Percentiles rank a stretch among this genome's conserved stretches.
phyloP scores from a whole-genome alignment of 2,888 invertebrate species.

The Melinaea marsaeus region DNA sequence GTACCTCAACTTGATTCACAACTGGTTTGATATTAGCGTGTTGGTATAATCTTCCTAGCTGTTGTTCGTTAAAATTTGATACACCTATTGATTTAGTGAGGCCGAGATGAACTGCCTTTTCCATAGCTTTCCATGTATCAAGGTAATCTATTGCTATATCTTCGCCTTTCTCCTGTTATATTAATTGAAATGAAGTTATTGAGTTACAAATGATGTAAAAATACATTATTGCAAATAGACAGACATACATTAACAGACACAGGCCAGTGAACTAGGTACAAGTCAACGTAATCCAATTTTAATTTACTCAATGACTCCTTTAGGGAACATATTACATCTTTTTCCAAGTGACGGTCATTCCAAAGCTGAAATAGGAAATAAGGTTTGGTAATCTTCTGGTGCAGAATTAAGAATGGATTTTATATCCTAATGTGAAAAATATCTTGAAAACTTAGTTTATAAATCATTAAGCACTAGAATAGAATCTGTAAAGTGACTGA shows the following conservation, averaged over 20 bases:
- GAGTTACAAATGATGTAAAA: no score
- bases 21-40: slow-evolving; percentile 79
- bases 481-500: no score
- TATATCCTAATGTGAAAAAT: no score
- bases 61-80: slow-evolving; percentile 88
- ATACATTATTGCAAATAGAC: no score
- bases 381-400: not conserved
- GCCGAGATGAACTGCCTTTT: slow-evolving; percentile 81
- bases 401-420: not conserved
- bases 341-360: slow-evolving; percentile 78
- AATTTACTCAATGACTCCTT: slow-evolving; percentile 81
- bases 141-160: slow-evolving; percentile 81
- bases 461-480: no score
- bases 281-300: slow-evolving; percentile 85
- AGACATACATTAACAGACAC: slow-evolving; percentile 73
- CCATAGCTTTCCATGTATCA: slow-evolving; percentile 88
- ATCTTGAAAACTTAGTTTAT: no score
- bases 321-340: slow-evolving; percentile 81
- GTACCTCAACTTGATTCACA: slow-evolving; percentile 76
- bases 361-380: slow-evolving; percentile 54
- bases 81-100: slow-evolving; percentile 85
- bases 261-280: slow-evolving; percentile 92
- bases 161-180: slow-evolving; percentile 48
- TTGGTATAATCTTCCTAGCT: slow-evolving; percentile 80
- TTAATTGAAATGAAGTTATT: not conserved